Conservation (phyloP, 1,140 invertebrate genomes). For the Parasteatoda tepidariorum region DNA sequence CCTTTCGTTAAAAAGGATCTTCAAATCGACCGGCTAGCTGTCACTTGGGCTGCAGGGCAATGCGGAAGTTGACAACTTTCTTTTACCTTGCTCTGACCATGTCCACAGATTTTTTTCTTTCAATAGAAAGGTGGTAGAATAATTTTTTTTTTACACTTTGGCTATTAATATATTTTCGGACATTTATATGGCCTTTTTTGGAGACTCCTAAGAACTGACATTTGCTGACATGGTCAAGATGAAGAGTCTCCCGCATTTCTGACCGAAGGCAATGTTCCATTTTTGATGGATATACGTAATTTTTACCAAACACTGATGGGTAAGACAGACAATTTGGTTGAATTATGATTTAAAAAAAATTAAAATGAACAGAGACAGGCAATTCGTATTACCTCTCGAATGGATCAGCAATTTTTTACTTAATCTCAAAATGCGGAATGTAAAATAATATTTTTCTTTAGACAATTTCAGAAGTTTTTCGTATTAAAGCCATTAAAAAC, state of each 20-base stretch:
- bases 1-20: not conserved
- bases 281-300: constrained; percentile 48
- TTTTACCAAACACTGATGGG: constrained; percentile 22
- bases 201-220: not conserved
- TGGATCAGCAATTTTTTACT: too few relatives aligned
- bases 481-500: too few relatives aligned
- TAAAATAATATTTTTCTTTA: too few relatives aligned
- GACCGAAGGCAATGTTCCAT: constrained; percentile 23
- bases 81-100: constrained; percentile 19
- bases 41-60: constrained; percentile 25
- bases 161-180: not conserved
- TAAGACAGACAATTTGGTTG: too few relatives aligned
- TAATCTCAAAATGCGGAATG: too few relatives aligned
- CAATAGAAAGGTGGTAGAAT: not conserved
- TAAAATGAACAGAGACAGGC: too few relatives aligned
- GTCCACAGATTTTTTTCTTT: constrained; percentile 24
- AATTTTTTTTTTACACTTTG: not conserved
- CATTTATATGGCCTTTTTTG: not conserved
- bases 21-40: constrained; percentile 21
- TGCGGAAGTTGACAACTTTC: constrained; percentile 46
- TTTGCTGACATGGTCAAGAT: constrained; percentile 24
- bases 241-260: not conserved
- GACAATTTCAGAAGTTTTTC: too few relatives aligned
- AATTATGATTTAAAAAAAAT: too few relatives aligned
- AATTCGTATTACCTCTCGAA: too few relatives aligned